Evolutionary conservation across 1,140 invertebrate species (phyloP).

Genomic region (Diuraphis noxia): DNA sequence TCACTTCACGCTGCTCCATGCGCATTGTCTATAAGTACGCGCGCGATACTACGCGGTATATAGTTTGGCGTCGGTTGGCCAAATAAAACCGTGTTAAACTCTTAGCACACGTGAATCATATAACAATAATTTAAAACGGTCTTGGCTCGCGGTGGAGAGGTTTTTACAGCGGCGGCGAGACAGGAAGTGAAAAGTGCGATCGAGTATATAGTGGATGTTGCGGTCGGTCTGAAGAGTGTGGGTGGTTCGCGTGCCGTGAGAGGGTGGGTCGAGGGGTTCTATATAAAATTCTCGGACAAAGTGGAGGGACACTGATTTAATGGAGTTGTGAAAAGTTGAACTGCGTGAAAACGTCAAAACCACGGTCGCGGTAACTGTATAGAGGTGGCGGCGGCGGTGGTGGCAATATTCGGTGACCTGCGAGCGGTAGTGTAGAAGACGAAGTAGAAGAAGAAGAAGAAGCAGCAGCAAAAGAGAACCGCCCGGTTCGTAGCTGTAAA

Average conservation of each 20-base stretch:
- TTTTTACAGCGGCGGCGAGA: not conserved
- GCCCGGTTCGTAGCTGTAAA: slow-evolving; percentile 34
- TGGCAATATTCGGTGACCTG: not conserved
- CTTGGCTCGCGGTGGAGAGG: not conserved
- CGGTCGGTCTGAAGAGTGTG: not conserved
- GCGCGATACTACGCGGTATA: too few species aligned
- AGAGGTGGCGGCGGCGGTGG: not conserved
- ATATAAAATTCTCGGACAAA: slow-evolving; percentile 36
- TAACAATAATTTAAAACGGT: not conserved
- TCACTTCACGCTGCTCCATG: not conserved
- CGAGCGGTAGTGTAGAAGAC: not conserved
- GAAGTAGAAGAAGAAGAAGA: not conserved
- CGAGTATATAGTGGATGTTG: not conserved
- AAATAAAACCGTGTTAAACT: not conserved
- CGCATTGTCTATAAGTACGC: not conserved
- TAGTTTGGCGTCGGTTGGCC: not conserved
- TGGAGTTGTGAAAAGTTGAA: slow-evolving; percentile 51
- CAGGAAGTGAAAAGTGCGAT: not conserved
- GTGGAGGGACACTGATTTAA: slow-evolving; percentile 48
- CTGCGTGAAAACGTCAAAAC: slow-evolving; percentile 51
- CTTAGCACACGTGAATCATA: not conserved
- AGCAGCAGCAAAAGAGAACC: not conserved
- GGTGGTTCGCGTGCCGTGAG: not conserved
- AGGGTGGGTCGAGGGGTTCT: not conserved
- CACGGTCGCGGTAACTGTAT: slow-evolving; percentile 30